A percentile compares a stretch with the other conserved stretches of the same genome.
These are phyloP conservation scores for Pristis pectinata DNA, from an alignment of 2,797 vertebrate species.

Conservation along the genomic window DNA sequence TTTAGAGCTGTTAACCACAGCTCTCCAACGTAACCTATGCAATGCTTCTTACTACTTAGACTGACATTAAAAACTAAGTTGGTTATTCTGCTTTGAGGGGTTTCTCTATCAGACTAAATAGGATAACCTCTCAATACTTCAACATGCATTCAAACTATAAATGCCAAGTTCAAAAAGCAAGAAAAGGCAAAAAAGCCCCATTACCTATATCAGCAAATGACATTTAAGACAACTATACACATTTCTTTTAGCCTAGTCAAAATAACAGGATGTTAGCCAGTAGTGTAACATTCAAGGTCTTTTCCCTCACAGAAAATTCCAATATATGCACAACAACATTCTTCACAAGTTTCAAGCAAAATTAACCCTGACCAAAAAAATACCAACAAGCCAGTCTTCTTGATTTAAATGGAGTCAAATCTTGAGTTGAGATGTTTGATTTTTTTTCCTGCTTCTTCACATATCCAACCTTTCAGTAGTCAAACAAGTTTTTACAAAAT, in stretches of 20 bases:
- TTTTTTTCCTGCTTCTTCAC: neutral
- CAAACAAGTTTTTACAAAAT: neutral
- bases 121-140: neutral
- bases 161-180: neutral
- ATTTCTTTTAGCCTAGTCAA: slow-evolving; percentile 58
- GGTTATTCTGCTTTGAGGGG: neutral
- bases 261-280: slow-evolving; percentile 62
- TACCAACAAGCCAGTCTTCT: neutral
- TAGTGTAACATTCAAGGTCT: slow-evolving; percentile 50
- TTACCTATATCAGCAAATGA: slow-evolving; percentile 57
- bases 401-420: neutral
- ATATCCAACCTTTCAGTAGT: neutral
- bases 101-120: neutral
- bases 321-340: slow-evolving; percentile 48
- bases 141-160: neutral
- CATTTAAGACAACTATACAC: slow-evolving; percentile 66
- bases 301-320: slow-evolving; percentile 55
- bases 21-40: neutral
- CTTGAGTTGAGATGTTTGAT: neutral
- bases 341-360: slow-evolving; percentile 2
- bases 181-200: neutral
- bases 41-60: neutral
- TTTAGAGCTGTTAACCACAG: neutral
- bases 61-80: neutral
- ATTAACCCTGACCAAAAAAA: neutral